These are phyloP conservation scores for Odocoileus virginianus DNA, from an alignment of 2,113 vertebrate species.

Conservation along the genomic window DNA sequence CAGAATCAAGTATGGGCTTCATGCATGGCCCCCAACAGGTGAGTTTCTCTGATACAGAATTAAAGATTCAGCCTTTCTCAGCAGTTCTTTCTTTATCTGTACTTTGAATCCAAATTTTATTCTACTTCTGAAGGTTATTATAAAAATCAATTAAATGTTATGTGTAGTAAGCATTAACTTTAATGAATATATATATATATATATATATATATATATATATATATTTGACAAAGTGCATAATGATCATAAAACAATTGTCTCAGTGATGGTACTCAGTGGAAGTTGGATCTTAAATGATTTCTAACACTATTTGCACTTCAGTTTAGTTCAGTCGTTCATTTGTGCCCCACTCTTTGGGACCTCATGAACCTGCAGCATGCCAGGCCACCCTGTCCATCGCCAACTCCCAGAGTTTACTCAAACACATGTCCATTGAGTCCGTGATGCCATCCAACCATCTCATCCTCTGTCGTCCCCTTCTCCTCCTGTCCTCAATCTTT, in stretches of 20 bases:
- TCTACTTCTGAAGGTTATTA: neutral
- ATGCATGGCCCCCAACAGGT: neutral
- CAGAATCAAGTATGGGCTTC: neutral
- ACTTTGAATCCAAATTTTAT: neutral
- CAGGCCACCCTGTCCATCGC: accelerated
- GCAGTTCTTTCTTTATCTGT: neutral
- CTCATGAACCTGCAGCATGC: neutral
- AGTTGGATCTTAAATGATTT: neutral
- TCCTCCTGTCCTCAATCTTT: neutral
- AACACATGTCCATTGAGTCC: neutral
- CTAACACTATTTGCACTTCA: neutral
- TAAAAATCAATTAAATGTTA: neutral
- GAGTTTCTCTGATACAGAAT: neutral
- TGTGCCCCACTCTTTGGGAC: neutral
- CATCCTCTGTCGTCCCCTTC: neutral
- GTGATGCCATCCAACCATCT: neutral
- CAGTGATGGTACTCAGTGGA: neutral
- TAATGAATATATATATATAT: neutral
- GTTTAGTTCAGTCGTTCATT: neutral
- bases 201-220: neutral
- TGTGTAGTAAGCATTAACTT: neutral
- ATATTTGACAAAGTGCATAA: neutral
- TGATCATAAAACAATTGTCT: neutral
- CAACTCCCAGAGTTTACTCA: neutral
- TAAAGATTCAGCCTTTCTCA: neutral